phyloP scores from a whole-genome alignment of 2,797 vertebrate genomes.

The Sorex maritimensis region DNA sequence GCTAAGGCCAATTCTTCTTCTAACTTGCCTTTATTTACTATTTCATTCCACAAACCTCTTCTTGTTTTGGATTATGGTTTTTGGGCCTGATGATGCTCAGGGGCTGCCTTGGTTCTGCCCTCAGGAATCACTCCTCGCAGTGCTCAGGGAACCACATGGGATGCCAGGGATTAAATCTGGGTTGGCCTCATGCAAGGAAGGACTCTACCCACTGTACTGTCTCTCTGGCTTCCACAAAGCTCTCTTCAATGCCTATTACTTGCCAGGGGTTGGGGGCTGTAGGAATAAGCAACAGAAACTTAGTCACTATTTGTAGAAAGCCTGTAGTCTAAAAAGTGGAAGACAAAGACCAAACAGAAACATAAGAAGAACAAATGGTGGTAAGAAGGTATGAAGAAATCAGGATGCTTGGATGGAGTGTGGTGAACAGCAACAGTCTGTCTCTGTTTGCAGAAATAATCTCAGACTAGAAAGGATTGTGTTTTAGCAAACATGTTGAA shows the following conservation, averaged over 20 bases:
- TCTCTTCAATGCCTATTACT: neutral
- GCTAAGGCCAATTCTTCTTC: neutral
- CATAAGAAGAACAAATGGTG: neutral
- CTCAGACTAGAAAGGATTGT: too few relatives aligned
- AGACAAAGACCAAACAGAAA: conserved; percentile 2
- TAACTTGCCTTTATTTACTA: neutral
- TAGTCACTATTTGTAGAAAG: neutral
- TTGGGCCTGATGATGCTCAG: too few relatives aligned
- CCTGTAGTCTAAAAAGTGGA: conserved; percentile 50
- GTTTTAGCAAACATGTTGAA: neutral
- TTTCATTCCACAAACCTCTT: neutral
- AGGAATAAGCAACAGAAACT: neutral
- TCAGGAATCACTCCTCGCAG: too few relatives aligned
- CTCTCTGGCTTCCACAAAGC: too few relatives aligned
- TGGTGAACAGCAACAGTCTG: neutral
- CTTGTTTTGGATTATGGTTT: neutral
- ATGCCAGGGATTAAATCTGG: too few relatives aligned
- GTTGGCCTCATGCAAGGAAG: too few relatives aligned
- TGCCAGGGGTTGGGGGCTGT: neutral
- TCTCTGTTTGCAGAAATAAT: neutral
- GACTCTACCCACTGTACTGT: too few relatives aligned
- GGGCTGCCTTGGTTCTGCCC: too few relatives aligned
- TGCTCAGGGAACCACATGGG: too few relatives aligned
- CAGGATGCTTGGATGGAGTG: neutral
- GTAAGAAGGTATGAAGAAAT: neutral